These are phyloP conservation scores for Cairina moschata DNA, from an alignment of 2,113 vertebrate genomes.

Conservation along the genomic window DNA sequence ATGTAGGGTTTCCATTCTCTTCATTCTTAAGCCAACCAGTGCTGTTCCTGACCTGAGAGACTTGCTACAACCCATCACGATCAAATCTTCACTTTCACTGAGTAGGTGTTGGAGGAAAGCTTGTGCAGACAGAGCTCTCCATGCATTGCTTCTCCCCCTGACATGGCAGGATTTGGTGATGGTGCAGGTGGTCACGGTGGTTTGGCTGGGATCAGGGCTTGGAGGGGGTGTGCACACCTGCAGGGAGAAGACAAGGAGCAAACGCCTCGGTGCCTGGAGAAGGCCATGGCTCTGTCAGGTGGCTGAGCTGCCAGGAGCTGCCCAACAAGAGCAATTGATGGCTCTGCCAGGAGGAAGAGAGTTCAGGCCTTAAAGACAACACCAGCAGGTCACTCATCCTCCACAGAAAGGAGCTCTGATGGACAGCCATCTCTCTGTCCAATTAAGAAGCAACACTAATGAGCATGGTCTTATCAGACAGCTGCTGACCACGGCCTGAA, in stretches of 20 bases:
- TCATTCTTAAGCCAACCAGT: background rate
- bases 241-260: background rate
- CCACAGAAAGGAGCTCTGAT: background rate
- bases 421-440: background rate
- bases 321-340: background rate
- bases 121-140: background rate
- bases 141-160: background rate
- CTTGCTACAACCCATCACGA: background rate
- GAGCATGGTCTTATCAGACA: background rate
- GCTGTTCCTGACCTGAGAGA: background rate
- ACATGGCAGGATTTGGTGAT: background rate
- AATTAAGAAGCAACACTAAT: background rate
- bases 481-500: background rate
- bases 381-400: too few relatives aligned
- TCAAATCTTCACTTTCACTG: background rate
- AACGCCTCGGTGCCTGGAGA: background rate
- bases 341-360: background rate
- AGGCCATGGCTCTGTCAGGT: background rate
- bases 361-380: background rate
- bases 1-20: background rate
- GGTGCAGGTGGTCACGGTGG: background rate
- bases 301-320: background rate
- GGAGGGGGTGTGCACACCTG: background rate
- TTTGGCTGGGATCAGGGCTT: background rate
- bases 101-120: background rate